Base-by-base conservation (phyloP, 2,797 vertebrate species). In the Sebastes cheni region DNA sequence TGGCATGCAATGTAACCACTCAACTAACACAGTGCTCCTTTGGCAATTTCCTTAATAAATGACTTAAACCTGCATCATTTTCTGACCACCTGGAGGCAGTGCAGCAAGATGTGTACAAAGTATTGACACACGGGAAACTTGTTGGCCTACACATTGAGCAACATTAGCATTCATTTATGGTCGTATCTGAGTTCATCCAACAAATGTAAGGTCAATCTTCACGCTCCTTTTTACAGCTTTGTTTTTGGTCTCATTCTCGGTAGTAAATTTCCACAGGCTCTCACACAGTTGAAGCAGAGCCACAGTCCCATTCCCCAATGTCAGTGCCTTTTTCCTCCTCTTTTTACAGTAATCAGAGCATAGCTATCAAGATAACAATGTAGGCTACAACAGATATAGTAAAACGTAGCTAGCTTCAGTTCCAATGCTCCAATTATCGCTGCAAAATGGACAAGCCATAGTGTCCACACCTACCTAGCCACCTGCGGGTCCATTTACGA, bases 301-400 rank as follows among this genome's bases (percentile, higher is more conserved):
- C 46, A n/a, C 46, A 8, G 8, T 20, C 18, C 18, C 18, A 52
- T 52, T 52, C 46, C 46, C 46, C 46, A 52, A 52, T 4, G 8
- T 20, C 46, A 50, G 46, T 50, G 18, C 46, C 46, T 52, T 52
- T 52, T 50, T 52, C 8, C 46, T 50, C 18, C 8, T 52, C 8
- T 52, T 52, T 20, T 9, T 20, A 52, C 46, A 9, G 46, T n/a
- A 0, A 52, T 52, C 18, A n/a, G 18, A 52, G 46, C 2, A 0
- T 20, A n/a, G 46, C 18, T 52, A 52, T 52, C 46, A 52, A n/a
- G 18, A 52, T n/a, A n/a, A 52, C 46, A n/a, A 52, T 52, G 46
- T 52, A 46, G 16, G 42, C 16, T 46, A 52, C 18, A 52, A 52
- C 18, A 52, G 0, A 52, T 52, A 52, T 52, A 52, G 46, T 52